These are phyloP conservation scores for Epinotia bilunana DNA, from an alignment of 2,888 invertebrate species.

Conservation along the genomic window DNA sequence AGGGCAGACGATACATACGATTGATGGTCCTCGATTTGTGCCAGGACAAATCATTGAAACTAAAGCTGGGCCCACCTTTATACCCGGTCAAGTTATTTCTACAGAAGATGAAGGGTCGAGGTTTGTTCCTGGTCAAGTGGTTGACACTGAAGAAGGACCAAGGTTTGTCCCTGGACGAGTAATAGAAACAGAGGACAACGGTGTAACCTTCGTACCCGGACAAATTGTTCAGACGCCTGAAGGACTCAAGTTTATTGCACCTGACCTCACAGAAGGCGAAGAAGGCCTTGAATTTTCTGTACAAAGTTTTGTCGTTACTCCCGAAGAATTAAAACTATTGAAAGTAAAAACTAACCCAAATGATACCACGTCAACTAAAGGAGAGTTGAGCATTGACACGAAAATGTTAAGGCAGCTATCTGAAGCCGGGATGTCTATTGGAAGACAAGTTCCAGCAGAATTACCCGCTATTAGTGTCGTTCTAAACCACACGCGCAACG, in stretches of 20 bases:
- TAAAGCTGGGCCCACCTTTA: constrained; percentile 90
- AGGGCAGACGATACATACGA: constrained; percentile 89
- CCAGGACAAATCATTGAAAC: constrained; percentile 91
- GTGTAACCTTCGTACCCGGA: constrained; percentile 90
- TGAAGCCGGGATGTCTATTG: constrained; percentile 88
- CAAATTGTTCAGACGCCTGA: constrained; percentile 90
- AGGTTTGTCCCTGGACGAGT: constrained; percentile 90
- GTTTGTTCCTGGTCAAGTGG: constrained; percentile 88
- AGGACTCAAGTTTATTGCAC: constrained; percentile 88
- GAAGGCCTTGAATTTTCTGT: constrained; percentile 88
- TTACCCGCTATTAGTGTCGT: constrained; percentile 86
- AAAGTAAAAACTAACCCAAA: constrained; percentile 82
- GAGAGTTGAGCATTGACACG: constrained; percentile 86
- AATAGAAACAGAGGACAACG: constrained; percentile 88
- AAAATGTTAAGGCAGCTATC: constrained; percentile 87
- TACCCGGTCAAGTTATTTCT: constrained; percentile 90
- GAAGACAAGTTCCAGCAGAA: constrained; percentile 85
- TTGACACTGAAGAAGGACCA: constrained; percentile 88
- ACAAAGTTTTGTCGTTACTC: constrained; percentile 86
- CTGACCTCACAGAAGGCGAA: constrained; percentile 87
- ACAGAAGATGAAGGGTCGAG: constrained; percentile 85
- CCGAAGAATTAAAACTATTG: constrained; percentile 78
- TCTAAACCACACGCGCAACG: constrained; percentile 78
- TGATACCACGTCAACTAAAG: constrained; percentile 81
- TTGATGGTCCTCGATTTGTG: constrained; percentile 89